These are phyloP conservation scores for Scaptomyza reducta DNA, from an alignment of 2,888 invertebrate genomes.

Conservation along the genomic window DNA sequence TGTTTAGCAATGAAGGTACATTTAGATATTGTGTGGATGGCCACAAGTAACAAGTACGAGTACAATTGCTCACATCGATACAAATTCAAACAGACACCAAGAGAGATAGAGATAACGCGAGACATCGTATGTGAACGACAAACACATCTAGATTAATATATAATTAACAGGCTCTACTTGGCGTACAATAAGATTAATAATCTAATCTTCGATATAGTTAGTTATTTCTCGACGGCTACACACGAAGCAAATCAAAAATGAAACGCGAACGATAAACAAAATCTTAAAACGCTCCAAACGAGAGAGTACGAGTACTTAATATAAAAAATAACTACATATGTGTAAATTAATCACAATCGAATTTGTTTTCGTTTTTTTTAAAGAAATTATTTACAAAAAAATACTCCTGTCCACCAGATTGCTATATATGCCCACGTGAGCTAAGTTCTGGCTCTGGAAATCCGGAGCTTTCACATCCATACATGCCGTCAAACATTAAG, in stretches of 20 bases:
- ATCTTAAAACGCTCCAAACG: slow-evolving; percentile 23
- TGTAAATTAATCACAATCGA: slow-evolving; percentile 77
- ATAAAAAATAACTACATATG: slow-evolving; percentile 51
- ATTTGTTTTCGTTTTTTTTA: slow-evolving; percentile 34
- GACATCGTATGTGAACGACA: slow-evolving; percentile 42
- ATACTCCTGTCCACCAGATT: slow-evolving; percentile 38
- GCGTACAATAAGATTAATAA: slow-evolving; percentile 32
- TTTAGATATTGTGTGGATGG: slow-evolving; percentile 49
- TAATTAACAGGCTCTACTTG: slow-evolving; percentile 39
- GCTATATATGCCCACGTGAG: neutral
- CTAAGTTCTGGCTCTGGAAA: slow-evolving; percentile 10
- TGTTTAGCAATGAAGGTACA: slow-evolving; percentile 50
- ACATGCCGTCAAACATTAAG: slow-evolving; percentile 14
- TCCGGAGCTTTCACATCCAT: slow-evolving; percentile 12
- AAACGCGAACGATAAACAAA: slow-evolving; percentile 28
- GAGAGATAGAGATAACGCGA: slow-evolving; percentile 45
- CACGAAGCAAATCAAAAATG: slow-evolving; percentile 28
- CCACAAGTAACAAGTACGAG: slow-evolving; percentile 40
- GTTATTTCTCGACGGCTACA: slow-evolving; percentile 42
- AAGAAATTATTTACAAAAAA: slow-evolving; percentile 72
- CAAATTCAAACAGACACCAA: slow-evolving; percentile 51
- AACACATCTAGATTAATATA: slow-evolving; percentile 48
- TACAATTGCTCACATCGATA: slow-evolving; percentile 41
- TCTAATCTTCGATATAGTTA: slow-evolving; percentile 26
- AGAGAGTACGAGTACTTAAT: slow-evolving; percentile 55